These are phyloP conservation scores for Eulemur albifrons DNA, from an alignment of 2,797 vertebrate genomes.

Conservation along the genomic window DNA sequence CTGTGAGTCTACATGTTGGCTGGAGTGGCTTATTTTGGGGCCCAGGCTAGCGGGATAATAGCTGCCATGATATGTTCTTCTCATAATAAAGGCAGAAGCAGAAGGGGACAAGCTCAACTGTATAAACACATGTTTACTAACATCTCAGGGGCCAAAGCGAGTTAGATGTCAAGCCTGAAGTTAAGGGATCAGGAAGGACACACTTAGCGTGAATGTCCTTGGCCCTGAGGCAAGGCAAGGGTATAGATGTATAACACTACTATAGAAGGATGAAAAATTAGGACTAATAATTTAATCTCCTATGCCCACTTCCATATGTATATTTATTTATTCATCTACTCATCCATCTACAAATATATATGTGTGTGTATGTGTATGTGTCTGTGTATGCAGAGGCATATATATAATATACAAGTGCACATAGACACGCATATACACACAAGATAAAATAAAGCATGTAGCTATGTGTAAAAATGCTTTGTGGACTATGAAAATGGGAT, in stretches of 20 bases:
- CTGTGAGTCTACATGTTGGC: not conserved
- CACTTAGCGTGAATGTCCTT: not conserved
- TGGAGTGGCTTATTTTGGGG: not conserved
- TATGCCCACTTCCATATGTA: not conserved
- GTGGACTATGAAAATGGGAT: not conserved
- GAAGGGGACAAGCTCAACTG: not conserved
- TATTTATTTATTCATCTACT: not conserved
- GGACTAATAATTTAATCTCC: not conserved
- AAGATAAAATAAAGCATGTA: not conserved
- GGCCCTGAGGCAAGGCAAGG: not conserved
- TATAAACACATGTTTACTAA: not conserved
- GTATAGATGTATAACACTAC: not conserved
- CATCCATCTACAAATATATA: not conserved
- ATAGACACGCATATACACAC: not conserved
- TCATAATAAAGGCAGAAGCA: not conserved
- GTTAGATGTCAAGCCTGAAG: not conserved
- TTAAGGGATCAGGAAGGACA: not conserved
- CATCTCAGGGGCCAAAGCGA: not conserved
- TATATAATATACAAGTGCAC: not conserved
- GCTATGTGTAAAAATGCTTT: not conserved
- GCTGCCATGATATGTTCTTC: not conserved
- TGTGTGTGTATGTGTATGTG: not conserved
- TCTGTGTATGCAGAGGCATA: not conserved
- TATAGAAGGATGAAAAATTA: not conserved
- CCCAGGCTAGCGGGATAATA: not conserved